Conservation (phyloP, 2,888 invertebrate species). For the Erebia palarica region DNA sequence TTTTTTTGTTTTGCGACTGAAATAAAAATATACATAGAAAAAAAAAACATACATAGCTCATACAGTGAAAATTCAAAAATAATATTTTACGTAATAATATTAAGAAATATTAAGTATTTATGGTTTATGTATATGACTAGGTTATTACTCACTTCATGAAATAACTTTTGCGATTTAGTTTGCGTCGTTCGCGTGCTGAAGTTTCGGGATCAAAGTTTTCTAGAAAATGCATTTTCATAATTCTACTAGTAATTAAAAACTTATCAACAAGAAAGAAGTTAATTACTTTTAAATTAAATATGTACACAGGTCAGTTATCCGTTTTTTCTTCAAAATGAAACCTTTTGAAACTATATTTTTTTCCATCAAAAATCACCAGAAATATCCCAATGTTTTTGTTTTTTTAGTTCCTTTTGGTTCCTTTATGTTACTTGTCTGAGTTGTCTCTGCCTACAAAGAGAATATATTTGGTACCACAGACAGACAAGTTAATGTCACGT, state of each 20-base stretch:
- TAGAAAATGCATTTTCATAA: slow-evolving; percentile 58
- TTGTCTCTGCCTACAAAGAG: too few relatives aligned
- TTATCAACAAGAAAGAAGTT: background rate
- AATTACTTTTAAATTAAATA: slow-evolving; percentile 4
- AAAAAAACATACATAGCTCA: slow-evolving; percentile 29
- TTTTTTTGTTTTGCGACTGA: slow-evolving; percentile 79
- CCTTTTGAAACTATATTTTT: too few relatives aligned
- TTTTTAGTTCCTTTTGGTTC: too few relatives aligned
- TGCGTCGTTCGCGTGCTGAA: slow-evolving; percentile 89
- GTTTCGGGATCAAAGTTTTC: slow-evolving; percentile 90
- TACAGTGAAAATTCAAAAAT: too few relatives aligned
- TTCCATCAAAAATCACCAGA: too few relatives aligned
- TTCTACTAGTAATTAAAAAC: slow-evolving; percentile 16
- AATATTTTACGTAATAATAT: too few relatives aligned
- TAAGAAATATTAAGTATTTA: too few relatives aligned
- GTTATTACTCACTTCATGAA: slow-evolving; percentile 59
- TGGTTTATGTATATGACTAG: too few relatives aligned
- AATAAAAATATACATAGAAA: slow-evolving; percentile 43
- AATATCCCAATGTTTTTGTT: too few relatives aligned
- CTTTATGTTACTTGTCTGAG: too few relatives aligned
- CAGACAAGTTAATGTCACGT: too few relatives aligned
- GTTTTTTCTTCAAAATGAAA: background rate
- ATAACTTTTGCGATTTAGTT: slow-evolving; percentile 86
- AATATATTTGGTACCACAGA: too few relatives aligned
- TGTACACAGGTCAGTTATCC: background rate